These are phyloP conservation scores for Pocillopora damicornis DNA, from an alignment of 64 coral and sea anemone genomes.

Conservation along the genomic window DNA sequence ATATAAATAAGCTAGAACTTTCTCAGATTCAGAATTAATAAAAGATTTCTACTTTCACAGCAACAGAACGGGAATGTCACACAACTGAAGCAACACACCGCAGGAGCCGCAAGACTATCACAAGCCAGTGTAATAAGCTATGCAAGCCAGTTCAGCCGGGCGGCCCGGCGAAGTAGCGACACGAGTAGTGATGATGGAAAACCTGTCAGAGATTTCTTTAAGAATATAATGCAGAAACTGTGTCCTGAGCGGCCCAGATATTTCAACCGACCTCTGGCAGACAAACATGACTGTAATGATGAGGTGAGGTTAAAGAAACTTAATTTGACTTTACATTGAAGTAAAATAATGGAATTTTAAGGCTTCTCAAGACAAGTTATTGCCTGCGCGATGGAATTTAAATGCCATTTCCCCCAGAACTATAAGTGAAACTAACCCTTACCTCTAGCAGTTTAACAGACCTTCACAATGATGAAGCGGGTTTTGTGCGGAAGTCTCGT, in stretches of 20 bases:
- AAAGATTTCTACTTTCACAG: neutral
- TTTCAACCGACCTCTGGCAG: neutral
- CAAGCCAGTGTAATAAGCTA: constrained; percentile 7
- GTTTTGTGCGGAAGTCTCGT: too few species aligned
- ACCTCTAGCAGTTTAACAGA: too few species aligned
- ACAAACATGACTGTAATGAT: neutral
- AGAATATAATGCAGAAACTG: constrained; percentile 16
- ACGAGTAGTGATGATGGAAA: neutral
- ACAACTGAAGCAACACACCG: neutral
- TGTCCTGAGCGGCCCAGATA: constrained; percentile 9
- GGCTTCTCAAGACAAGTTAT: too few species aligned
- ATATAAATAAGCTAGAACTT: too few species aligned
- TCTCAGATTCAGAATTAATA: too few species aligned
- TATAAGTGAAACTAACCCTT: too few species aligned
- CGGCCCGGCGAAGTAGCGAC: neutral
- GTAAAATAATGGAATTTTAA: too few species aligned
- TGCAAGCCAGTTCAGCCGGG: neutral
- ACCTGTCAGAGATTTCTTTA: constrained; percentile 8
- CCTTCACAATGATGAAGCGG: too few species aligned
- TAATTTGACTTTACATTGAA: neutral
- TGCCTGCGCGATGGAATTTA: too few species aligned
- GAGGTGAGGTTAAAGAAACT: neutral
- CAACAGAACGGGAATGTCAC: neutral
- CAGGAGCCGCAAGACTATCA: neutral
- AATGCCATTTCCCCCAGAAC: too few species aligned